phyloP scores from a whole-genome alignment of 2,797 vertebrate species.

The Pangasius sanitwongsei region DNA sequence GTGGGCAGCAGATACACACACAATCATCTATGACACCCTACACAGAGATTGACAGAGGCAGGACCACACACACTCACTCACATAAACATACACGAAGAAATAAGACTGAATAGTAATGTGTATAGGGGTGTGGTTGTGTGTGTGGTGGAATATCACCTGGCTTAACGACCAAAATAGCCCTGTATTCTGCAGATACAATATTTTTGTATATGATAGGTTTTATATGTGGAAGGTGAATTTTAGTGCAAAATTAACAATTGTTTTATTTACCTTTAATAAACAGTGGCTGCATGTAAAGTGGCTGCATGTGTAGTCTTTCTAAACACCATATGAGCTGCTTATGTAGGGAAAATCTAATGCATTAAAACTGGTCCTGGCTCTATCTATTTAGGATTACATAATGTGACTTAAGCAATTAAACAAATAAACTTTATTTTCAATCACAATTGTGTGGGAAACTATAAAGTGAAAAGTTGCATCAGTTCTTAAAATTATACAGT shows the following conservation, averaged over 20 bases:
- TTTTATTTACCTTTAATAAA: neutral
- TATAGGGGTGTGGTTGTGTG: neutral
- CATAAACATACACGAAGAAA: conserved; percentile 7
- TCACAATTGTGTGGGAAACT: neutral
- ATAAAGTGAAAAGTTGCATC: neutral
- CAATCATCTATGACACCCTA: neutral
- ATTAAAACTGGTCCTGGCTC: neutral
- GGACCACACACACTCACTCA: neutral
- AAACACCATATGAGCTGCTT: neutral
- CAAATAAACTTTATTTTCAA: neutral
- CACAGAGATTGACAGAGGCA: neutral
- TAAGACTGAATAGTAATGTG: neutral
- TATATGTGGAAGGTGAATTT: neutral
- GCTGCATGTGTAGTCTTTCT: neutral
- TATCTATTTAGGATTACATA: neutral
- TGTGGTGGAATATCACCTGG: neutral
- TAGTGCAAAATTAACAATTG: neutral
- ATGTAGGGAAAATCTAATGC: neutral
- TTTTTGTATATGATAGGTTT: neutral
- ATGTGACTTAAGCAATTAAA: neutral
- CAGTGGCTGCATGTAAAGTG: neutral
- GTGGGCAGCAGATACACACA: conserved; percentile 3
- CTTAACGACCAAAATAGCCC: neutral
- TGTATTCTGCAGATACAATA: neutral
- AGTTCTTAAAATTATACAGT: neutral